Conservation (phyloP, 2,797 vertebrate genomes). For the Nasua narica region DNA sequence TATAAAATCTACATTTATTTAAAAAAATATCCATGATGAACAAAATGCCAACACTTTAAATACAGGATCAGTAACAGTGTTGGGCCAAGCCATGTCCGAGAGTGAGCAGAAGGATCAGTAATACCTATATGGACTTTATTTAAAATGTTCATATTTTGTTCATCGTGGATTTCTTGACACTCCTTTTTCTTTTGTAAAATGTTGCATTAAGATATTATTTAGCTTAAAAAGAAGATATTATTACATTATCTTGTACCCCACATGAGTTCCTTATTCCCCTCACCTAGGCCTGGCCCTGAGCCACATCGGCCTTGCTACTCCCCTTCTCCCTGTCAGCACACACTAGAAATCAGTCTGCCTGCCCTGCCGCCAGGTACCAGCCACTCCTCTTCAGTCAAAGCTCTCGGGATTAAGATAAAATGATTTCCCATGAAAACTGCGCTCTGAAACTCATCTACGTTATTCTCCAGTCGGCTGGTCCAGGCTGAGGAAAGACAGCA, state of each 20-base stretch:
- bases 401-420: neutral
- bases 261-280: neutral
- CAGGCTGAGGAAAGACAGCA: slow-evolving; percentile 50
- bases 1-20: neutral
- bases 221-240: neutral
- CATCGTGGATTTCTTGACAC: neutral
- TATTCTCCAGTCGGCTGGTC: slow-evolving; percentile 17
- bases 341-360: neutral
- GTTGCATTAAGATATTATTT: neutral
- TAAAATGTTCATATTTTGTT: neutral
- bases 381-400: neutral
- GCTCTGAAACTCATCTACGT: neutral
- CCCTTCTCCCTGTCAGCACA: neutral
- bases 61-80: neutral
- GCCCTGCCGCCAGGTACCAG: neutral
- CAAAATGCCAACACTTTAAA: neutral
- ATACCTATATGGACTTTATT: neutral
- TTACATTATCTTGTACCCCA: neutral
- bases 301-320: neutral
- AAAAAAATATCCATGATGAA: neutral
- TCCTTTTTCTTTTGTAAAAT: neutral
- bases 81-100: neutral
- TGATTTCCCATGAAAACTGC: neutral
- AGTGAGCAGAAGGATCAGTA: neutral
- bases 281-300: neutral